Evolutionary conservation across 2,888 invertebrate species (phyloP), one percentile per base, ranked within the genome.

Genomic region (Noctua comes): DNA sequence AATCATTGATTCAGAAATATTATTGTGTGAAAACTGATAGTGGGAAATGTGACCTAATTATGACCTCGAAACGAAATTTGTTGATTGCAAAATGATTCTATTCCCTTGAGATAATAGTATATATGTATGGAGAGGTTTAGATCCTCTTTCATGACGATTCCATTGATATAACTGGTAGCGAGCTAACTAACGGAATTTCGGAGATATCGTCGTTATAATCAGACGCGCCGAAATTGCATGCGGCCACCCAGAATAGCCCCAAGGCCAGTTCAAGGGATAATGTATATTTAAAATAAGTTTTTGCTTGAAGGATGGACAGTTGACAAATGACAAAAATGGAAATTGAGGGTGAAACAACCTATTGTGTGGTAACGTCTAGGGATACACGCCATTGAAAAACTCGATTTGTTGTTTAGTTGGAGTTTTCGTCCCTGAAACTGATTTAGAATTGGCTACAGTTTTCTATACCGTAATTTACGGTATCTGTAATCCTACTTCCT

Each of bases 341-440:
- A 68, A 79, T 77, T 40, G 65, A 48, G 70, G 57, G n/a, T 68
- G 4, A 57, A 65, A 74, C 11, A 70, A 70, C 43, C 73, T 76
- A 71, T 84, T 86, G 69, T 86, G 65, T 59, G 31, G 27, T 64
- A 66, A 11, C 31, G 31, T 73, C 72, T 59, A 51, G 82, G 82
- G 86, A 85, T 27, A 8, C 27, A 16, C 27, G 27, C 18, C 16
- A 16, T 36, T 62, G 43, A 31, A 46, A 54, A 31, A 48, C 31
- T 18, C 24, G 2, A 71, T 48, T 77, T 62, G n/a, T 62, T 64
- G 24, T 43, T 36, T 64, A 10, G 16, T 79, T 31, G 24, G 18
- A 18, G 0, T 48, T 11, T 46, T 51, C 18, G 18, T 68, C 24
- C 4, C 24, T 27, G 43, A 68, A 73, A 31, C 21, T 31, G 16